A percentile compares a stretch with the other conserved stretches of the same genome.
These are phyloP conservation scores for Rhynchomys soricoides DNA, from an alignment of 2,113 vertebrate species.

Conservation along the genomic window DNA sequence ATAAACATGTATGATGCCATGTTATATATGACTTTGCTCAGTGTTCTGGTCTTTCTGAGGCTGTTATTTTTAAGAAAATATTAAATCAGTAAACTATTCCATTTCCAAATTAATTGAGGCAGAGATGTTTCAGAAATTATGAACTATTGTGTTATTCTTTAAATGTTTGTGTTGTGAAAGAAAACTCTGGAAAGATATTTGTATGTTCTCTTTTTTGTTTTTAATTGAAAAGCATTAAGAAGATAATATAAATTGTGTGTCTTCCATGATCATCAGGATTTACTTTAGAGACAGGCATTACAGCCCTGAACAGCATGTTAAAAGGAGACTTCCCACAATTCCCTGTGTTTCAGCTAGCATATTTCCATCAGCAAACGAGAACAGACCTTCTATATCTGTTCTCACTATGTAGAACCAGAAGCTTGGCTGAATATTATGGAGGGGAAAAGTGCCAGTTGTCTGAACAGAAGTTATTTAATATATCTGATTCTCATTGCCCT, in stretches of 20 bases:
- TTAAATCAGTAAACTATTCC: background rate
- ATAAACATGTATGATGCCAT: too few relatives aligned
- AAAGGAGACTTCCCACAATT: background rate
- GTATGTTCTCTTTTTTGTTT: background rate
- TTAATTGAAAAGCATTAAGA: slow-evolving; percentile 22
- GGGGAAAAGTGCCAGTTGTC: background rate
- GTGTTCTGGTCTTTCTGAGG: background rate
- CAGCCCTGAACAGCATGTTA: background rate
- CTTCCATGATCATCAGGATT: background rate
- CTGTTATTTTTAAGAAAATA: slow-evolving; percentile 44
- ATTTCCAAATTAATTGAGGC: background rate
- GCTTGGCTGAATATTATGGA: background rate
- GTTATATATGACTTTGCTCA: background rate
- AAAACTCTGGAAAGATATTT: background rate
- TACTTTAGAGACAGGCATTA: background rate
- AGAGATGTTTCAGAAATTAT: slow-evolving; percentile 47
- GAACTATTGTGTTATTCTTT: background rate
- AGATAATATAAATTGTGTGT: background rate
- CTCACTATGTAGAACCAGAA: background rate
- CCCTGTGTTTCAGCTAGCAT: background rate
- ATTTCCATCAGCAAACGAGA: background rate
- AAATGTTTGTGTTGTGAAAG: background rate
- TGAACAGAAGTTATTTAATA: background rate
- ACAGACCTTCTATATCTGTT: background rate
- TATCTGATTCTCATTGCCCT: background rate